Conservation (phyloP, 2,113 vertebrate genomes). For the Perca schrenkii region DNA sequence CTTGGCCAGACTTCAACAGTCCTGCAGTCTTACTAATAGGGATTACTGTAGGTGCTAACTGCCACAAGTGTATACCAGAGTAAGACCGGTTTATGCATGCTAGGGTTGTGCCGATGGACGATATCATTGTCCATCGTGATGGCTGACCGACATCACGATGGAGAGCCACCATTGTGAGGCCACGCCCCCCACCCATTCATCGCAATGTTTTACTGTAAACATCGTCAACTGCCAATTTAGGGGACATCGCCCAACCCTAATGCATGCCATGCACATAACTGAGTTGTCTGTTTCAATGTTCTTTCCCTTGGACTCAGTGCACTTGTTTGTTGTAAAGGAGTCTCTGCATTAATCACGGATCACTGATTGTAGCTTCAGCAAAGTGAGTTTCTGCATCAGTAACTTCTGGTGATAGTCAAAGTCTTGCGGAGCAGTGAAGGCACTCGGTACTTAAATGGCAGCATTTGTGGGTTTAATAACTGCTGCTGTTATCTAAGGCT, state of each 20-base stretch:
- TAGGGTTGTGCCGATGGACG: no score
- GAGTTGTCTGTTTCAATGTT: slow-evolving; percentile 15
- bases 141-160: no score
- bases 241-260: no score
- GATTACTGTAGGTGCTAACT: not conserved
- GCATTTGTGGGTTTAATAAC: slow-evolving; percentile 24
- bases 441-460: slow-evolving; percentile 13
- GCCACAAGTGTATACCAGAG: not conserved
- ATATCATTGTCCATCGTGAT: no score
- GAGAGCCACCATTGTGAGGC: no score
- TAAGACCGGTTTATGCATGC: not conserved
- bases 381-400: no score
- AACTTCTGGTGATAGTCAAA: slow-evolving; percentile 51
- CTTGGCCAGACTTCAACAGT: slow-evolving; percentile 4
- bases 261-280: not conserved
- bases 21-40: slow-evolving; percentile 3
- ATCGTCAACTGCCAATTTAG: no score
- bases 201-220: no score
- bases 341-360: slow-evolving; percentile 49
- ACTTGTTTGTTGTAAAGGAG: slow-evolving; percentile 15
- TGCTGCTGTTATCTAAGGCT: slow-evolving; percentile 26
- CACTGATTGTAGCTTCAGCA: slow-evolving; percentile 56
- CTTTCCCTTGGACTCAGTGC: not conserved
- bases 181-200: no score
- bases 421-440: slow-evolving; percentile 18